A percentile compares a stretch with the other conserved stretches of the same genome.
Evolutionary conservation across 2,888 invertebrate species (phyloP).

Genomic region (Colostygia pectinataria): DNA sequence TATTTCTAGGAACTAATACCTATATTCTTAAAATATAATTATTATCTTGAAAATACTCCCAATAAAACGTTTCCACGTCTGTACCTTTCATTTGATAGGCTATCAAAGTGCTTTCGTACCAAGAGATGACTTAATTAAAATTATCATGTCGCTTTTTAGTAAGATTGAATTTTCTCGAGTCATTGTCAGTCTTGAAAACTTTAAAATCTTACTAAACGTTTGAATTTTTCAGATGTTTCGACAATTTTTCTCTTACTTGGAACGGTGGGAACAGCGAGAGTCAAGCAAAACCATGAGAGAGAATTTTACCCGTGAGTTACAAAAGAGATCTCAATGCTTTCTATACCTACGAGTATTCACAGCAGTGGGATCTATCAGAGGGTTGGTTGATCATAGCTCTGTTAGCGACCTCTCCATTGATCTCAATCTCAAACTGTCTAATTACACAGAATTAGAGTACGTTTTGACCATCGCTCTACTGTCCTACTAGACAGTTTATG

Average conservation of each 20-base stretch:
- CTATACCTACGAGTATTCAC: too few species aligned
- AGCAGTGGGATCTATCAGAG: too few species aligned
- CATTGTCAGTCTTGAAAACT: slow-evolving; percentile 4
- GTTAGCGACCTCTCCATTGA: too few species aligned
- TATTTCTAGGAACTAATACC: too few species aligned
- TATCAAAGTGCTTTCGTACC: slow-evolving; percentile 12
- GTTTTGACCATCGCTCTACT: too few species aligned
- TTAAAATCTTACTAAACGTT: slow-evolving; percentile 1
- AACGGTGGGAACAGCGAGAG: neutral
- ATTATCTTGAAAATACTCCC: too few species aligned
- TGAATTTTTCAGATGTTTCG: slow-evolving; percentile 5
- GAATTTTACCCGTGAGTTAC: slow-evolving; percentile 12
- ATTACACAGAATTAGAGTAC: too few species aligned
- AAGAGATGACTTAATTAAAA: slow-evolving; percentile 19
- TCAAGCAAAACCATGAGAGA: neutral
- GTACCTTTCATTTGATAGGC: slow-evolving; percentile 30
- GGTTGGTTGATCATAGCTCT: too few species aligned
- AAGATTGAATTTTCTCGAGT: slow-evolving; percentile 11
- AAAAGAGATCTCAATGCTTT: too few species aligned
- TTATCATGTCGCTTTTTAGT: slow-evolving; percentile 21
- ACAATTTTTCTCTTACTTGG: neutral
- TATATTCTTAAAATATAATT: too few species aligned
- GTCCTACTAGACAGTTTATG: too few species aligned
- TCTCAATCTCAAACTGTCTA: too few species aligned
- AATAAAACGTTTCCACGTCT: neutral